Evolutionary conservation across 2,888 invertebrate species (phyloP), one percentile per base, ranked within the genome.

Genomic region (Mesopsocus fuscifrons): DNA sequence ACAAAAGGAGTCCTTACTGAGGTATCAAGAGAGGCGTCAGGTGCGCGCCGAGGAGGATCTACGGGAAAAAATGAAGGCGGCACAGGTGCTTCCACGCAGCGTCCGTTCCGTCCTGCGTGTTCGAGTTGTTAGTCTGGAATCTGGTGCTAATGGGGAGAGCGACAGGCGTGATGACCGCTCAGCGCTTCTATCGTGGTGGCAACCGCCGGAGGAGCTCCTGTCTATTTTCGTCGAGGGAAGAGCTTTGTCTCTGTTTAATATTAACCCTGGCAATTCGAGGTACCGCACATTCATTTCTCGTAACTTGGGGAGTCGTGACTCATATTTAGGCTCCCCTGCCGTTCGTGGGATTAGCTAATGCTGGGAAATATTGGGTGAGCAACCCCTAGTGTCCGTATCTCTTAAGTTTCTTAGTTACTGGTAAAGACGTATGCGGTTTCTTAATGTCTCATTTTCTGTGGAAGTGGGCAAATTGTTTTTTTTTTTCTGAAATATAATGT

Each of bases 151-250:
- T n/a, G n/a, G n/a, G n/a, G n/a, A n/a, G n/a, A n/a, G n/a, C n/a
- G n/a, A n/a, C n/a, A n/a, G n/a, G n/a, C n/a, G n/a, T n/a, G 57
- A 57, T 34, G 53, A 57, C 3, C 54, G 54, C 20, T 55, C 55
- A 44, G 67, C 64, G 3, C 57, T 69, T 53, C 58, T 82, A 49
- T 74, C 76, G 5, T 63, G 83, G 46, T 85, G 84, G 84, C 67
- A 71, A 42, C 77, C 79, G 0, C 65, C 64, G 13, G 75, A 77
- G 18, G 70, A 70, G 2, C 59, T 76, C 13, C 49, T 64, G 11
- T 63, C 68, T 15, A 54, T 71, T 4, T 57, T 80, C 1, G 68
- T 63, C 50, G 82, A 84, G 61, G 74, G 74, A 15, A 47, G 46
- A 41, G 41, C 31, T 26, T 47, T 79, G 44, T 68, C 69, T 26